Percentiles rank a stretch among this genome's conserved stretches.
Evolutionary conservation across 2,888 invertebrate genomes (phyloP).

Genomic region (Cheilosia vernalis): DNA sequence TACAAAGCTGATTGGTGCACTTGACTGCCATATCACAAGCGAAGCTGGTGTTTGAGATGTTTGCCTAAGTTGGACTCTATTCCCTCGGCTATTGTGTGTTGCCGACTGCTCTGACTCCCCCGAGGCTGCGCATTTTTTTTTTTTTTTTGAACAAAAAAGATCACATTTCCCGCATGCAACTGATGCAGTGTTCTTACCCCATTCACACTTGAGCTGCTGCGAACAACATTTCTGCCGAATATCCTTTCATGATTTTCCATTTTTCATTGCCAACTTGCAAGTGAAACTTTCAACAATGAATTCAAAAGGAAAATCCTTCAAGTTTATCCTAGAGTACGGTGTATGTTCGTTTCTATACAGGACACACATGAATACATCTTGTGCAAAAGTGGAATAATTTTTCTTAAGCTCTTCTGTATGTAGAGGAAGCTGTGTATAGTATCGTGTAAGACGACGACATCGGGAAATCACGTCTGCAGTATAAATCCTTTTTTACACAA

Average conservation of each 20-base stretch:
- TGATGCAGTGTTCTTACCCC: constrained; percentile 19
- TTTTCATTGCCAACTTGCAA: constrained; percentile 62
- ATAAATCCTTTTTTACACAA: constrained; percentile 46
- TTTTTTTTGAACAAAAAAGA: constrained; percentile 4
- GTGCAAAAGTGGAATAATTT: constrained; percentile 37
- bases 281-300: constrained; percentile 66
- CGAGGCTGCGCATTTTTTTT: background rate
- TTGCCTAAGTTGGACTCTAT: constrained; percentile 42
- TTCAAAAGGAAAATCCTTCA: constrained; percentile 62
- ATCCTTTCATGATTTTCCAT: constrained; percentile 58
- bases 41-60: constrained; percentile 13
- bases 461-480: constrained; percentile 67
- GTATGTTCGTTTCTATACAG: constrained; percentile 26
- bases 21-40: constrained; percentile 9
- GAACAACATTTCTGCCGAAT: constrained; percentile 48
- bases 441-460: constrained; percentile 65
- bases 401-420: background rate
- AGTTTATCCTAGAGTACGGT: constrained; percentile 28
- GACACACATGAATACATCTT: constrained; percentile 65
- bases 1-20: constrained; percentile 23
- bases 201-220: constrained; percentile 41
- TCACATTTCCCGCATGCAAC: constrained; percentile 45
- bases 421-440: background rate
- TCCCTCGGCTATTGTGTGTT: constrained; percentile 1
- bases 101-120: background rate